Conservation (phyloP, 2,797 vertebrate genomes). For the Somateria mollissima region DNA sequence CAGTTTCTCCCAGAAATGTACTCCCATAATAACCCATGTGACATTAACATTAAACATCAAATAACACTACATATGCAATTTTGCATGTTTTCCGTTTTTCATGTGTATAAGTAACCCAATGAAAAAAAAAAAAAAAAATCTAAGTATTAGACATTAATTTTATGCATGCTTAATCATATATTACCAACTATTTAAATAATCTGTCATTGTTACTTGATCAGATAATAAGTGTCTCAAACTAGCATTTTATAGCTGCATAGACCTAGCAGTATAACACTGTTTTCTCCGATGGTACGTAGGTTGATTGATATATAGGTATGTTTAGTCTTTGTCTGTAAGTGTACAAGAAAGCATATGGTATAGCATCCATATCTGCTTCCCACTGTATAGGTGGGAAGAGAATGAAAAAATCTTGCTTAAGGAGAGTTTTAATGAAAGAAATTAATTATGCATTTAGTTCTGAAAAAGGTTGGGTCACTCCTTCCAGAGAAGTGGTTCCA, state of each 20-base stretch:
- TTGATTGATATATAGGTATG: neutral
- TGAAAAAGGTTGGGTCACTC: neutral
- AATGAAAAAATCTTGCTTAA: neutral
- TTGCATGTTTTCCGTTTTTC: neutral
- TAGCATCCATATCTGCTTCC: neutral
- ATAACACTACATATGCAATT: neutral
- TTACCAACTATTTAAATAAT: neutral
- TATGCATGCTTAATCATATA: neutral
- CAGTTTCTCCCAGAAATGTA: constrained; percentile 22
- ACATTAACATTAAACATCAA: neutral
- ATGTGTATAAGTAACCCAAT: neutral
- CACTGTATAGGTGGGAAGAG: accelerated
- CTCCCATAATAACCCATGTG: neutral
- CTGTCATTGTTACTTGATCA: neutral
- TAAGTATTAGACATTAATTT: neutral
- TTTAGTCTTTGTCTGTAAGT: neutral
- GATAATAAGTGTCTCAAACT: neutral
- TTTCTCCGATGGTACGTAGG: neutral
- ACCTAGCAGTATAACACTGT: neutral
- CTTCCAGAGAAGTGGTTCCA: neutral
- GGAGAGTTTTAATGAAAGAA: neutral
- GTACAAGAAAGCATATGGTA: accelerated
- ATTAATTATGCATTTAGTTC: neutral
- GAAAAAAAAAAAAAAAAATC: neutral
- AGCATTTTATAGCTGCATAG: neutral